Evolutionary conservation across 1,140 invertebrate species (phyloP).

Genomic region (Nylanderia fulva): DNA sequence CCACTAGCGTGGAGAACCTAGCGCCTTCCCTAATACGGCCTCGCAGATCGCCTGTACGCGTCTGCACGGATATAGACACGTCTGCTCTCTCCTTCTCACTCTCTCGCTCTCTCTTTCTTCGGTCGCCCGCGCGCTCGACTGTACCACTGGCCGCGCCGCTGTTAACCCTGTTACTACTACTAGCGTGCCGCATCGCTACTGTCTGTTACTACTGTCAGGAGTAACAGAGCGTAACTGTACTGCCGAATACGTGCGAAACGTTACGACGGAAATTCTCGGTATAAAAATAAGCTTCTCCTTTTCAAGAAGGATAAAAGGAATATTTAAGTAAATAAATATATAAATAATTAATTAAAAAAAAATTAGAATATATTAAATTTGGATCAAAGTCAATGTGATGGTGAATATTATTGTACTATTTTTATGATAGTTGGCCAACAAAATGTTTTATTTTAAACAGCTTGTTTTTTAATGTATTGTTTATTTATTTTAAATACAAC

Average conservation of each 20-base stretch:
- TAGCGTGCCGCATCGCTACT: slow-evolving; percentile 3
- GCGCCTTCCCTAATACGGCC: slow-evolving; percentile 84
- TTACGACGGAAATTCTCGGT: background rate
- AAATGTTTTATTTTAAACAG: background rate
- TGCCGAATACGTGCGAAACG: background rate
- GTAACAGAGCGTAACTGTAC: background rate
- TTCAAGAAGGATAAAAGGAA: background rate
- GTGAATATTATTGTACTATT: background rate
- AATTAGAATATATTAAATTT: background rate
- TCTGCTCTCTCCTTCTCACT: slow-evolving; percentile 43
- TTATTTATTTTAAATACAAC: background rate
- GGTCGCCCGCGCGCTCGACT: background rate
- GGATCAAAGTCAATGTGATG: background rate
- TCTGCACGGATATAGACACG: slow-evolving; percentile 82
- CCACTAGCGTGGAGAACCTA: slow-evolving; percentile 74
- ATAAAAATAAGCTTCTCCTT: background rate
- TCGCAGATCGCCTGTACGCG: slow-evolving; percentile 76
- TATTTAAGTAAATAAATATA: too few species aligned
- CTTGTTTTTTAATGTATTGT: background rate
- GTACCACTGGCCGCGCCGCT: slow-evolving; percentile 44
- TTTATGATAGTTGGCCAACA: background rate
- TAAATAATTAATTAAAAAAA: background rate
- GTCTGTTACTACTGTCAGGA: slow-evolving; percentile 23
- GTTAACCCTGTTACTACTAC: slow-evolving; percentile 35
- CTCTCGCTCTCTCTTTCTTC: background rate